Conservation (phyloP, 2,797 vertebrate species). For the Eulemur mongoz region DNA sequence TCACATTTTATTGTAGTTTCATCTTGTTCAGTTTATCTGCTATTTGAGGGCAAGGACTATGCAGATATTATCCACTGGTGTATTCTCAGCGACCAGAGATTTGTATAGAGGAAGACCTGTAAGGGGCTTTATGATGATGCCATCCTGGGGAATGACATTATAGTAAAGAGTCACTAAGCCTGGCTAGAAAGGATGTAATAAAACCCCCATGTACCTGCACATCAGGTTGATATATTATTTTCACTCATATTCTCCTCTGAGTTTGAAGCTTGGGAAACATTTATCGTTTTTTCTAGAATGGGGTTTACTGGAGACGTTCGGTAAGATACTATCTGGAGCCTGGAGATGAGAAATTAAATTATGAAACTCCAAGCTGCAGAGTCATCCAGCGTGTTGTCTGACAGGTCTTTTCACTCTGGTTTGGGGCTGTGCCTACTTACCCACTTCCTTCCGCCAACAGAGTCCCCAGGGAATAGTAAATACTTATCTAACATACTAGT, state of each 20-base stretch:
- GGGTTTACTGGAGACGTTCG: neutral
- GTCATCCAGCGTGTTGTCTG: neutral
- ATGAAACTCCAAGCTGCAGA: neutral
- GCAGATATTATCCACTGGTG: accelerated
- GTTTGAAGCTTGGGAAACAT: neutral
- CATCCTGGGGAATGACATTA: neutral
- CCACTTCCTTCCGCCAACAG: neutral
- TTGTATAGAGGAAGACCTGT: neutral
- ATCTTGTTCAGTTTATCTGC: neutral
- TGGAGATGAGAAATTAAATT: neutral
- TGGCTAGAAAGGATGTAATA: too few species aligned
- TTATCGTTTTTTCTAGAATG: neutral
- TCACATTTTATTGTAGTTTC: neutral
- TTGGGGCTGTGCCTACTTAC: neutral
- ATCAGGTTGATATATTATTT: neutral
- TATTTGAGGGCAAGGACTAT: neutral
- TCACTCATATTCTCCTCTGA: neutral
- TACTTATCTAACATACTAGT: neutral
- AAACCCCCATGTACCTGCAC: neutral
- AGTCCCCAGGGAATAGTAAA: neutral
- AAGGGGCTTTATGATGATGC: neutral
- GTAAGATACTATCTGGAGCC: neutral
- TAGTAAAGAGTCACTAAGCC: neutral
- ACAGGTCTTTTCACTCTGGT: neutral
- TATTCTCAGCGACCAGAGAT: neutral